Evolutionary conservation across 2,797 vertebrate genomes (phyloP), one percentile per base, ranked within the genome.

Genomic region (Rhynchotus rufescens): DNA sequence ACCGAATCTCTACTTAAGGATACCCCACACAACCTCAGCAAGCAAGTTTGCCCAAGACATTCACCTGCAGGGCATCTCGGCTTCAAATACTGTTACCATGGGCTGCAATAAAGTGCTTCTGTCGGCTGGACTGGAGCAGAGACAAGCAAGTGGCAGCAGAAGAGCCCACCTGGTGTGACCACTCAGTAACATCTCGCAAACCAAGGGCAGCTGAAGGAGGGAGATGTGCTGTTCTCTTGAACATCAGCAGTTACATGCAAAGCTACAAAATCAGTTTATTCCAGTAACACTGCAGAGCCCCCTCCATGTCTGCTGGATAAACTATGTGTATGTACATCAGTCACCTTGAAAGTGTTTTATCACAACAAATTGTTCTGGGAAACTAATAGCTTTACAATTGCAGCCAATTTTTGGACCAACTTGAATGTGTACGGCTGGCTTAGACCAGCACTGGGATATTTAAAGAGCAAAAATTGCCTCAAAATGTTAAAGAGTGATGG

Each of bases 361-460:
- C 49, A 42, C 19, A 30, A 38, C 9, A 65, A 62, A 12, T 47
- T 44, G 1, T 54, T 59, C 38, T 15, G 6, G 6, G 80, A 80
- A 72, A 32, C 13, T 4, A 47, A 10, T 30, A 59, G 22, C 6
- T 80, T 6, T 74, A 17, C 22, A 42, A 26, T 26, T 8, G 13
- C 38, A 4, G 7, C 5, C 61, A 45, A 40, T 17, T 62, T 28
- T 45, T 14, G 56, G 64, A 52, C 3, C 26, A 34, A 4, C n/a
- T 15, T 13, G 23, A 28, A 75, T 4, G 5, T 3, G 1, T 8
- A 0, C 20, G 2, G 12, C 5, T 45, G 47, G 51, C 10, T 66
- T 38, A 44, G 30, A 4, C 14, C 22, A 30, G 2, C 12, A 32
- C 20, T 64, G 30, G 7, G 1, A 13, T 59, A 32, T 36, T 68